Evolutionary conservation across 2,888 invertebrate species (phyloP).

Genomic region (Matsumyia berberina): DNA sequence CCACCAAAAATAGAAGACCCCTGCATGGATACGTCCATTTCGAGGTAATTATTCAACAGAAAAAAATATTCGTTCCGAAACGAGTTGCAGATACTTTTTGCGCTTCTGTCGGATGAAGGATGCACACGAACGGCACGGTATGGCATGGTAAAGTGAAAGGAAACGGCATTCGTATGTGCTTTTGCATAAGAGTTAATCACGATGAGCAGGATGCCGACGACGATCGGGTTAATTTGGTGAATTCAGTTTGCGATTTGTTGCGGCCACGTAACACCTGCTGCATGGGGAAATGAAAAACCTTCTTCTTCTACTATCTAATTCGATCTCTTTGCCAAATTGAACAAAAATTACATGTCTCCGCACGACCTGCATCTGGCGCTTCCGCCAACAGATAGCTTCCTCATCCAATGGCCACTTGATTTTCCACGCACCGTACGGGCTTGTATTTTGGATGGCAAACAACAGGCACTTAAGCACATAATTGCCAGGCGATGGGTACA

Average conservation of each 20-base stretch:
- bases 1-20: neutral
- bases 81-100: conserved; percentile 19
- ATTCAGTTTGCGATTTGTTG: conserved; percentile 60
- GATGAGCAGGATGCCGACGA: conserved; percentile 58
- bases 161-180: conserved; percentile 21
- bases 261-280: conserved; percentile 32
- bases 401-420: conserved; percentile 11
- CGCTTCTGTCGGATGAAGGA: conserved; percentile 36
- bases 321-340: neutral
- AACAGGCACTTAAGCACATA: conserved; percentile 17
- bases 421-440: conserved; percentile 22
- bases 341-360: neutral
- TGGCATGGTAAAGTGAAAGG: conserved; percentile 50
- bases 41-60: conserved; percentile 6
- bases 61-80: conserved; percentile 26
- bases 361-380: conserved; percentile 15
- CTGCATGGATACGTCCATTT: neutral
- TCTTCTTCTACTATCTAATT: too few relatives aligned
- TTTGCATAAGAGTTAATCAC: conserved; percentile 70
- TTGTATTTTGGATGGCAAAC: conserved; percentile 15
- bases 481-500: conserved; percentile 5
- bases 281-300: conserved; percentile 3
- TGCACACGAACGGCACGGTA: neutral
- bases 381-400: conserved; percentile 28
- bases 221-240: conserved; percentile 62